Percentiles rank a stretch among this genome's conserved stretches.
Evolutionary conservation across 2,113 vertebrate genomes (phyloP).

Genomic region (Mesembrinibis cayennensis): DNA sequence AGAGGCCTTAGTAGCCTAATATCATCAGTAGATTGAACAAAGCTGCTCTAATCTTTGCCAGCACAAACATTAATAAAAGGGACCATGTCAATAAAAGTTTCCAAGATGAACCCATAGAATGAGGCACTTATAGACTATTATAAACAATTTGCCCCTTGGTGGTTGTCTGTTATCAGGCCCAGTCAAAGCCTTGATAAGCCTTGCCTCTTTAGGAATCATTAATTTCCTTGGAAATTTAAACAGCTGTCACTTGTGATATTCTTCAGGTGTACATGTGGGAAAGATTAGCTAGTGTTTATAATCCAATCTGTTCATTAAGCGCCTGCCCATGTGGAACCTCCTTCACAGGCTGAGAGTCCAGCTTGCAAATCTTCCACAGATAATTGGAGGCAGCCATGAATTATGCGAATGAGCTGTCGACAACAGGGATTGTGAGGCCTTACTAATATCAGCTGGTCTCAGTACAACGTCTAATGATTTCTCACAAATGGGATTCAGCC

Average conservation of each 20-base stretch:
- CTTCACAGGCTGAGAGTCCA: conserved; percentile 40
- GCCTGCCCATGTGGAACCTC: conserved; percentile 75
- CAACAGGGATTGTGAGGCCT: conserved; percentile 70
- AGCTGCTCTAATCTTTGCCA: conserved; percentile 53
- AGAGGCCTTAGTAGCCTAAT: conserved; percentile 61
- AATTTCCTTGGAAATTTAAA: conserved; percentile 83
- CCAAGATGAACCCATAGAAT: conserved; percentile 63
- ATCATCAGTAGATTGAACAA: conserved; percentile 67
- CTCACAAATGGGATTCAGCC: conserved; percentile 29
- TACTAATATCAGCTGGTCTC: conserved; percentile 77
- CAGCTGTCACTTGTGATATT: conserved; percentile 84
- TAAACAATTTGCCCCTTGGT: conserved; percentile 77
- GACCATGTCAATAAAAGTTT: conserved; percentile 70
- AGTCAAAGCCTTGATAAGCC: conserved; percentile 76
- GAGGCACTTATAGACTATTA: conserved; percentile 74
- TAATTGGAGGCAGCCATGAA: conserved; percentile 78
- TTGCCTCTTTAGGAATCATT: conserved; percentile 81
- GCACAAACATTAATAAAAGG: conserved; percentile 67
- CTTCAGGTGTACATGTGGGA: conserved; percentile 84
- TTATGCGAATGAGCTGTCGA: conserved; percentile 71
- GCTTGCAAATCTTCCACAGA: conserved; percentile 74
- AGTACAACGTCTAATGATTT: conserved; percentile 61
- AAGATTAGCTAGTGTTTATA: conserved; percentile 84
- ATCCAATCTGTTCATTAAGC: conserved; percentile 79
- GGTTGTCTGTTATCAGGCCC: conserved; percentile 74